Conservation (phyloP, 2,113 vertebrate species). For the Mobula hypostoma region DNA sequence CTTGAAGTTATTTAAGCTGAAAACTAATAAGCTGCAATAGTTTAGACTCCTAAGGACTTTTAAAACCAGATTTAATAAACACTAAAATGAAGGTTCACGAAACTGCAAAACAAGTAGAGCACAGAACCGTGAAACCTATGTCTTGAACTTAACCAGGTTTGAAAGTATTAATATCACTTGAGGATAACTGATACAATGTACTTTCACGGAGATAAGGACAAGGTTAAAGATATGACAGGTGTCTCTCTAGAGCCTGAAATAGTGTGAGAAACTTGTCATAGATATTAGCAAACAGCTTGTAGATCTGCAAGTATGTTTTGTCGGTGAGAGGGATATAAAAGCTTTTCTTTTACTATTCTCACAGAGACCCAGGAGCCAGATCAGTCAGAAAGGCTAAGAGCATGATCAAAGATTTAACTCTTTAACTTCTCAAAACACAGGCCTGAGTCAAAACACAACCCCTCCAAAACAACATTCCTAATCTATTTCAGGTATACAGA, state of each 20-base stretch:
- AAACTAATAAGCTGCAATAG: background rate
- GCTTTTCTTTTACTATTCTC: background rate
- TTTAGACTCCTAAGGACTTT: background rate
- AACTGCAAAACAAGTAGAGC: background rate
- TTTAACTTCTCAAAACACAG: background rate
- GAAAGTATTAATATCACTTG: background rate
- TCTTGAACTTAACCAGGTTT: background rate
- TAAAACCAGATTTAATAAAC: background rate
- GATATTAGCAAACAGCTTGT: background rate
- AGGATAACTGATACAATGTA: background rate
- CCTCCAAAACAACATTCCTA: too few relatives aligned
- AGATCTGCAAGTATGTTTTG: too few relatives aligned
- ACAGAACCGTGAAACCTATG: background rate
- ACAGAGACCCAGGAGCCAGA: background rate
- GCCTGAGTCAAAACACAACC: background rate
- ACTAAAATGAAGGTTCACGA: background rate
- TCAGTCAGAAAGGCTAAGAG: background rate
- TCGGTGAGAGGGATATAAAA: background rate
- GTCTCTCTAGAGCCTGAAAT: background rate
- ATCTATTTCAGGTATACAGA: background rate
- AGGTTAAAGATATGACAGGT: conserved; percentile 22
- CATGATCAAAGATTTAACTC: background rate
- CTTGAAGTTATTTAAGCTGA: too few relatives aligned
- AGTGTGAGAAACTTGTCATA: background rate
- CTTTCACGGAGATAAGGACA: background rate